phyloP scores from a whole-genome alignment of 2,797 vertebrate species.

The Alosa sapidissima region DNA sequence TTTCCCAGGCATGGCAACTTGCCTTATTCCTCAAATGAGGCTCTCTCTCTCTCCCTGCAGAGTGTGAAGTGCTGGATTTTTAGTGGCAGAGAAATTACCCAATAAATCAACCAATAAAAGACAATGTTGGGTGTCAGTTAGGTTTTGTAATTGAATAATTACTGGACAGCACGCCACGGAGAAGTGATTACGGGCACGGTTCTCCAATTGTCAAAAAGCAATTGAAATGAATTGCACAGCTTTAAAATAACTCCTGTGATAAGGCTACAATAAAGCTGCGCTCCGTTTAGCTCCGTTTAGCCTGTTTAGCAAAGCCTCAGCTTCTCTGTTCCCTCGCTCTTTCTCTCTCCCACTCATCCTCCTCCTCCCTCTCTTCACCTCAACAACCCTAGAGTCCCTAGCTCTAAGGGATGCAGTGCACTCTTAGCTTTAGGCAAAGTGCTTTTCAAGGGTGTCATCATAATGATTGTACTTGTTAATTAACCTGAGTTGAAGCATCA shows the following conservation, averaged over 20 bases:
- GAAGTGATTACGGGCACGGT: conserved; percentile 82
- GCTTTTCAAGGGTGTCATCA: conserved; percentile 24
- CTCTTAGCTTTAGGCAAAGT: background rate
- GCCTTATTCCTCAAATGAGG: conserved; percentile 45
- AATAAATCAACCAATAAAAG: conserved; percentile 87
- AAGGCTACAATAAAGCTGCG: conserved; percentile 81
- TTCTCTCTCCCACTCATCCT: conserved; percentile 27
- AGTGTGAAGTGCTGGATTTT: conserved; percentile 81
- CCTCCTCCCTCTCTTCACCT: conserved; percentile 16
- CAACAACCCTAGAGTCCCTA: background rate
- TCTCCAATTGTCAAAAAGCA: conserved; percentile 94
- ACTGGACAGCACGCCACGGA: conserved; percentile 81
- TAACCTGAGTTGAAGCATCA: conserved; percentile 23
- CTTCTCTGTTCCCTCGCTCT: conserved; percentile 23
- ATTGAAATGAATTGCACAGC: conserved; percentile 91
- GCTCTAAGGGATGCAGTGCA: background rate
- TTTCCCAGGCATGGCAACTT: conserved; percentile 48
- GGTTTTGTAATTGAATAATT: conserved; percentile 94
- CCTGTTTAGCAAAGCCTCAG: conserved; percentile 62
- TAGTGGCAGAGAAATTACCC: conserved; percentile 85
- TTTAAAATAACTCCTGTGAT: conserved; percentile 83
- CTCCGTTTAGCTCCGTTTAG: conserved; percentile 82
- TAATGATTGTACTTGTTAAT: conserved; percentile 48
- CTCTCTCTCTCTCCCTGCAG: conserved; percentile 60
- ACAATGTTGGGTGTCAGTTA: conserved; percentile 83